Evolutionary conservation across 2,113 vertebrate genomes (phyloP).

Genomic region (Pavo muticus): DNA sequence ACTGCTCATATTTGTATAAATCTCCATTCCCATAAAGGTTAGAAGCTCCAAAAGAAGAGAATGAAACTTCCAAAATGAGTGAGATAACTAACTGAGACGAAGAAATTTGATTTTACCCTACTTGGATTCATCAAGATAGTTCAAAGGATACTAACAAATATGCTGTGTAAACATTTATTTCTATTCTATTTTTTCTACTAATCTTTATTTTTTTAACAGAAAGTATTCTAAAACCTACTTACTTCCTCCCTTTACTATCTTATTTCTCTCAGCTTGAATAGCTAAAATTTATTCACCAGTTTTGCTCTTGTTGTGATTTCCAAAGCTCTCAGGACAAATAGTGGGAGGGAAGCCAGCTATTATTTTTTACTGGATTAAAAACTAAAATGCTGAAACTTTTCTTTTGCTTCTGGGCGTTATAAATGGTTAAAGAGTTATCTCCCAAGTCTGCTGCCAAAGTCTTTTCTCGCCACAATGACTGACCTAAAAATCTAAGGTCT

Average conservation of each 20-base stretch:
- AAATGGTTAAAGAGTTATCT: too few species aligned
- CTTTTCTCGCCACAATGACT: neutral
- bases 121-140: neutral
- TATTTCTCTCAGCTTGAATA: neutral
- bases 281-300: neutral
- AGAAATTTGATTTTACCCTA: neutral
- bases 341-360: neutral
- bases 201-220: neutral
- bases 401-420: neutral
- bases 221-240: neutral
- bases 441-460: neutral
- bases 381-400: neutral
- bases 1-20: neutral
- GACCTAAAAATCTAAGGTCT: neutral
- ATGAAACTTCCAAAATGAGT: neutral
- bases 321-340: neutral
- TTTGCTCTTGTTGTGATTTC: neutral
- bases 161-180: neutral
- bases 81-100: neutral
- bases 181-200: too few species aligned
- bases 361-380: neutral
- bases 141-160: neutral
- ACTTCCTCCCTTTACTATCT: neutral
- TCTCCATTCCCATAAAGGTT: neutral
- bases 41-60: neutral